Evolutionary conservation across 2,113 vertebrate species (phyloP).

Genomic region (Hyperoodon ampullatus): DNA sequence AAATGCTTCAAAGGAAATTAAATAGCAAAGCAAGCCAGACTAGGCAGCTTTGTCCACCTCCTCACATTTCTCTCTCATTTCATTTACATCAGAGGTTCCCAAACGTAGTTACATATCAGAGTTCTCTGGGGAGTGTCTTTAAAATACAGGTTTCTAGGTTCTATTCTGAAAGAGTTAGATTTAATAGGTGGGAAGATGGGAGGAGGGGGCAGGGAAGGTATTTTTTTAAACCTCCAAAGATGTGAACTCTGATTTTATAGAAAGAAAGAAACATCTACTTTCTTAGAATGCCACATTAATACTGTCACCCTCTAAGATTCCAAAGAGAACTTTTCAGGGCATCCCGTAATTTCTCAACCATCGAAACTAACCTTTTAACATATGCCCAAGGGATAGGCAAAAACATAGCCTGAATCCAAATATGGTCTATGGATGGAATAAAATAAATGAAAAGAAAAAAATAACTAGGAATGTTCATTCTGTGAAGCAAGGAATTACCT

Average conservation of each 20-base stretch:
- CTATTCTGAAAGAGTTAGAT: not conserved
- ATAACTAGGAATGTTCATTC: not conserved
- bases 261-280: conserved; percentile 39
- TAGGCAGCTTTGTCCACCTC: not conserved
- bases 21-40: not conserved
- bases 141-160: conserved; percentile 41
- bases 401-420: conserved; percentile 17
- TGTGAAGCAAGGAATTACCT: conserved; percentile 18
- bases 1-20: conserved; percentile 43
- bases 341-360: not conserved
- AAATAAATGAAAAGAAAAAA: not conserved
- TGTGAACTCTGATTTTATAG: not conserved
- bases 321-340: not conserved
- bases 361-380: not conserved
- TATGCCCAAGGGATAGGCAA: not conserved
- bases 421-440: not conserved
- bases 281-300: not conserved
- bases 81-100: not conserved
- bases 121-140: not conserved
- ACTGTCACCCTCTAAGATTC: not conserved
- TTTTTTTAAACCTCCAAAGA: conserved; percentile 44
- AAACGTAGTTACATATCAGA: not conserved
- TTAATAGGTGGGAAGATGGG: not conserved
- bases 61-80: conserved; percentile 11
- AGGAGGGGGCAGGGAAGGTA: not conserved